Conservation (phyloP, 2,888 invertebrate species). For the Melolontha melolontha region DNA sequence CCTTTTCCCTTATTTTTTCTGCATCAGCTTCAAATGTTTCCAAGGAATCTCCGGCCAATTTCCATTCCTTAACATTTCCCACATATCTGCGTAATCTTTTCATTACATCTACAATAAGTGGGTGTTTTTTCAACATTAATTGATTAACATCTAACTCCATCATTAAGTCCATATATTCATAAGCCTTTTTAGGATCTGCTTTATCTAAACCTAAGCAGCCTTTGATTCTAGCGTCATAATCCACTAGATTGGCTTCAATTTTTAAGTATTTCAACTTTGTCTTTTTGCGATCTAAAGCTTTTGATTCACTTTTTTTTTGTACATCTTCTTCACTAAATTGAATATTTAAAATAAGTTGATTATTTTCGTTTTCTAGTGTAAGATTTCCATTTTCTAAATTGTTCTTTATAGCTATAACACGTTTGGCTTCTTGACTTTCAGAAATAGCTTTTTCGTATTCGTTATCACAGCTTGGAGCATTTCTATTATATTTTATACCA, state of each 20-base stretch:
- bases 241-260: slow-evolving; percentile 74
- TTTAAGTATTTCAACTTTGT: slow-evolving; percentile 72
- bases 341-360: slow-evolving; percentile 71
- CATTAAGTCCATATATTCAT: slow-evolving; percentile 75
- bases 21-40: slow-evolving; percentile 76
- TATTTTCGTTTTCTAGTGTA: slow-evolving; percentile 47
- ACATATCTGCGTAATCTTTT: slow-evolving; percentile 81
- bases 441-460: slow-evolving; percentile 73
- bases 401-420: slow-evolving; percentile 73
- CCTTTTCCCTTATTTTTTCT: slow-evolving; percentile 76
- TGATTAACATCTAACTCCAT: slow-evolving; percentile 73
- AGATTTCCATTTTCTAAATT: slow-evolving; percentile 57
- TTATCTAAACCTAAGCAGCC: slow-evolving; percentile 74
- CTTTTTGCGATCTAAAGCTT: slow-evolving; percentile 70
- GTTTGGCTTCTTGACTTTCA: slow-evolving; percentile 74
- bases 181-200: slow-evolving; percentile 79
- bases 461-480: slow-evolving; percentile 71
- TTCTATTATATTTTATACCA: slow-evolving; percentile 75
- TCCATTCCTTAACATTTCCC: slow-evolving; percentile 83
- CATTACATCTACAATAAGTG: slow-evolving; percentile 82
- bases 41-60: slow-evolving; percentile 72
- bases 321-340: slow-evolving; percentile 73
- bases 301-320: slow-evolving; percentile 67
- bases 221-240: slow-evolving; percentile 76
- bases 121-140: slow-evolving; percentile 85